Conservation (phyloP, 1,140 invertebrate species). For the Globodera rostochiensis region DNA sequence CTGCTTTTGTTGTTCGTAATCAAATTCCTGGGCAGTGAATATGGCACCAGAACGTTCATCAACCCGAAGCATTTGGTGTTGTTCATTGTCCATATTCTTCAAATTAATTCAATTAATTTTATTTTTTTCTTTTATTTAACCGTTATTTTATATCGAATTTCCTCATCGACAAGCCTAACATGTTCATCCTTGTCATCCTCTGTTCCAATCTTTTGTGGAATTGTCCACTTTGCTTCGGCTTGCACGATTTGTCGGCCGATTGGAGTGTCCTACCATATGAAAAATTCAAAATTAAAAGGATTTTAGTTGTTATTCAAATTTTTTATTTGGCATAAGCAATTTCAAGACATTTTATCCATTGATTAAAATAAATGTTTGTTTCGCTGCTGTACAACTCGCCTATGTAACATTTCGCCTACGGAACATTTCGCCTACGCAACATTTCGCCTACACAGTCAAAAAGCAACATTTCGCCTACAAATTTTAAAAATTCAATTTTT, state of each 20-base stretch:
- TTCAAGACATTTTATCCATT: no score
- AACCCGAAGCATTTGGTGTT: constrained; percentile 29
- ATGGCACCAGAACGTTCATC: constrained; percentile 40
- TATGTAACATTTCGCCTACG: no score
- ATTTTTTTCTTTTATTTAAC: neutral
- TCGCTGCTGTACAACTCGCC: no score
- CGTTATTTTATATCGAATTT: constrained; percentile 20
- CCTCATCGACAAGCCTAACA: neutral
- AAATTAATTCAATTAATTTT: neutral
- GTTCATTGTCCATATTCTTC: neutral
- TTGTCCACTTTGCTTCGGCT: constrained; percentile 10
- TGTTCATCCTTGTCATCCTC: neutral
- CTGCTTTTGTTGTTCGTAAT: constrained; percentile 39
- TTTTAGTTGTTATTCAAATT: no score
- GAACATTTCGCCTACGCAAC: no score
- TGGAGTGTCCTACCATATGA: constrained; percentile 1
- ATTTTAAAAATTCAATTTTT: no score
- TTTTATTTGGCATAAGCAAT: no score
- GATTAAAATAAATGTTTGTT: no score
- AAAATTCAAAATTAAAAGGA: no score
- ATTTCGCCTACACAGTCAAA: no score
- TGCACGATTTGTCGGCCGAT: constrained; percentile 20
- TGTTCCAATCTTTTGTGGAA: neutral
- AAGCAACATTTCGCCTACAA: no score
- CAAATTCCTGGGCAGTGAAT: constrained; percentile 28